Conservation (phyloP, 2,797 vertebrate genomes). For the Enteromius thamalakanensis region DNA sequence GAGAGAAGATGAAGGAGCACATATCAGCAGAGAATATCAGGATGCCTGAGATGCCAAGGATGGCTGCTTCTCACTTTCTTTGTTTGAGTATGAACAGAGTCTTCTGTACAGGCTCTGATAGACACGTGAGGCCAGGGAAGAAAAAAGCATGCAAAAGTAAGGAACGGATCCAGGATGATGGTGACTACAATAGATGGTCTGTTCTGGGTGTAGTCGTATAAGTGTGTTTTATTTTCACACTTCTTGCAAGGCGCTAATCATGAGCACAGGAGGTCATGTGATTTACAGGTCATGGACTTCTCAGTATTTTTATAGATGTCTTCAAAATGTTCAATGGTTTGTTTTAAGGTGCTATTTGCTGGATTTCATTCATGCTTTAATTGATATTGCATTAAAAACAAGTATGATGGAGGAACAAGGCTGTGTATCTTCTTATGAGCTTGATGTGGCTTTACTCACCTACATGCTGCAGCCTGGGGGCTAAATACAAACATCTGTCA, state of each 20-base stretch:
- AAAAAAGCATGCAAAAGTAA: conserved; percentile 51
- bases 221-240: conserved; percentile 65
- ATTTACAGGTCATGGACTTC: neutral
- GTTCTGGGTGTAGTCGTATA: conserved; percentile 62
- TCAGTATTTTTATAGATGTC: neutral
- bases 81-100: conserved; percentile 81
- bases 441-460: conserved; percentile 1
- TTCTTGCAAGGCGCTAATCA: conserved; percentile 50
- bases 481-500: conserved; percentile 31
- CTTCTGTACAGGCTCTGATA: conserved; percentile 80
- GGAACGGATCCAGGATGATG: conserved; percentile 66
- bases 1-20: neutral
- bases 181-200: conserved; percentile 72
- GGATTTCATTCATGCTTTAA: neutral
- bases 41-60: conserved; percentile 78
- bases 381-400: neutral
- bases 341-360: neutral
- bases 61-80: conserved; percentile 77
- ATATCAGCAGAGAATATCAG: conserved; percentile 78
- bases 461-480: conserved; percentile 13
- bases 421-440: neutral
- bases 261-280: conserved; percentile 18
- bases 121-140: conserved; percentile 65
- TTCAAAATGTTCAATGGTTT: neutral
- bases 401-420: neutral